Evolutionary conservation across 2,888 invertebrate genomes (phyloP), one percentile per base, ranked within the genome.

Genomic region (Eupithecia inturbata): DNA sequence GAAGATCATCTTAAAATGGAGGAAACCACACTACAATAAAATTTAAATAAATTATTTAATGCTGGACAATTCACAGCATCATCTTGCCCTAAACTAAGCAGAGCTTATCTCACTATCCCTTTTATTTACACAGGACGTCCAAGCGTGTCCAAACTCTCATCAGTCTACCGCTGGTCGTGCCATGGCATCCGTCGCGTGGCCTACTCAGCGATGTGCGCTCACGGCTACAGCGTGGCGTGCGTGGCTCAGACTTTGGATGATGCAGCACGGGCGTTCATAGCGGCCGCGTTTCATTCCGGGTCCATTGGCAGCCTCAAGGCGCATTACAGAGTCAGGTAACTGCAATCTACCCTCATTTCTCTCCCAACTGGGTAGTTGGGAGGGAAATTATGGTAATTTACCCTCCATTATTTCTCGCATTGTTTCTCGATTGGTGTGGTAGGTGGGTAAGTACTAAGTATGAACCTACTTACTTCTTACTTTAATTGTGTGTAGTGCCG

Each of bases 221-320:
- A 97, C 82, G 96, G 96, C 0, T 98, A 97, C 92, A 97, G 98
- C 87, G 98, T 98, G 3, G 94, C 98, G n/a, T 98, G 98, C 0
- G 93, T 98, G 45, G 98, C 97, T 1, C 98, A 98, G 87, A 97
- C 97, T 87, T 91, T 98, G 70, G 98, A 98, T 90, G 97, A 97
- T 88, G 95, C 98, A 7, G 79, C 79, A 12, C 41, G 79, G 0
- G 77, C 80, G 7, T 80, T 80, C 53, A 70, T 79, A 0, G 96
- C 97, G 33, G 96, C 97, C 84, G 97, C 96, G 77, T 98, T 98
- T 90, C 90, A 98, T 75, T 96, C 97, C 84, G 97, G 97, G 1
- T 95, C 97, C 16, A 96, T 98, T 73, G 93, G 96, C 79, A 96
- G 97, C 0, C 96, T 98, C 95, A 97, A 97, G 85, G 97, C 97